phyloP scores from a whole-genome alignment of 1,140 invertebrate species.

The Drosophila nigrodunni region DNA sequence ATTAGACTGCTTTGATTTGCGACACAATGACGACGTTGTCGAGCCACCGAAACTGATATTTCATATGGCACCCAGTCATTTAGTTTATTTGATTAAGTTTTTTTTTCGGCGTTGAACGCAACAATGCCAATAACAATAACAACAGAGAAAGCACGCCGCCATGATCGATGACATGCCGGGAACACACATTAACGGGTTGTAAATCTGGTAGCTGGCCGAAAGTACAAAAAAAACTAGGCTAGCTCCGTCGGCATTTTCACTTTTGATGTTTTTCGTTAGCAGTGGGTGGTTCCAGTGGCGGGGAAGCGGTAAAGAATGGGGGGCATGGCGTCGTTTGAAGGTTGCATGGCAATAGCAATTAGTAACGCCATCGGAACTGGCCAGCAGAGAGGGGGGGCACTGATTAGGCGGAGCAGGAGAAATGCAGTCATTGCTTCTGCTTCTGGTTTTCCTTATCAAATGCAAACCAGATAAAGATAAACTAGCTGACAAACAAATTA shows the following conservation, averaged over 20 bases:
- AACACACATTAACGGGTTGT: slow-evolving; percentile 81
- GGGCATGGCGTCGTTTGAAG: slow-evolving; percentile 68
- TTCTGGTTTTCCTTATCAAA: slow-evolving; percentile 32
- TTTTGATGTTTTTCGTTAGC: slow-evolving; percentile 54
- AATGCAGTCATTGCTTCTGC: neutral
- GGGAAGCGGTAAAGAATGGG: neutral
- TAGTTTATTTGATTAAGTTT: slow-evolving; percentile 82
- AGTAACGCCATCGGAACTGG: slow-evolving; percentile 52
- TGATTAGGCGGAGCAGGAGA: slow-evolving; percentile 9
- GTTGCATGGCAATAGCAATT: slow-evolving; percentile 79
- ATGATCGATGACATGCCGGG: slow-evolving; percentile 76
- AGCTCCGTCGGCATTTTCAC: slow-evolving; percentile 39
- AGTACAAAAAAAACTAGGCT: slow-evolving; percentile 49
- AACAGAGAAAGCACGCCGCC: slow-evolving; percentile 72
- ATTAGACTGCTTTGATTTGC: slow-evolving; percentile 81
- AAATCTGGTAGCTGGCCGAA: slow-evolving; percentile 66
- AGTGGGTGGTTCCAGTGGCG: slow-evolving; percentile 19
- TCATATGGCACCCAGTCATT: slow-evolving; percentile 59
- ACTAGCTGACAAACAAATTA: slow-evolving; percentile 31
- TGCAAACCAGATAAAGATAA: slow-evolving; percentile 47
- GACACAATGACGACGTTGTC: slow-evolving; percentile 66
- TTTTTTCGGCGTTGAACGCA: slow-evolving; percentile 36
- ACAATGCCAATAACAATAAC: slow-evolving; percentile 32
- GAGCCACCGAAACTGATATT: slow-evolving; percentile 66
- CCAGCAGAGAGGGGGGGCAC: neutral